Evolutionary conservation across 92 coral and sea anemone species (phyloP), one percentile per base, ranked within the genome.

Genomic region (Actinernus sp.): DNA sequence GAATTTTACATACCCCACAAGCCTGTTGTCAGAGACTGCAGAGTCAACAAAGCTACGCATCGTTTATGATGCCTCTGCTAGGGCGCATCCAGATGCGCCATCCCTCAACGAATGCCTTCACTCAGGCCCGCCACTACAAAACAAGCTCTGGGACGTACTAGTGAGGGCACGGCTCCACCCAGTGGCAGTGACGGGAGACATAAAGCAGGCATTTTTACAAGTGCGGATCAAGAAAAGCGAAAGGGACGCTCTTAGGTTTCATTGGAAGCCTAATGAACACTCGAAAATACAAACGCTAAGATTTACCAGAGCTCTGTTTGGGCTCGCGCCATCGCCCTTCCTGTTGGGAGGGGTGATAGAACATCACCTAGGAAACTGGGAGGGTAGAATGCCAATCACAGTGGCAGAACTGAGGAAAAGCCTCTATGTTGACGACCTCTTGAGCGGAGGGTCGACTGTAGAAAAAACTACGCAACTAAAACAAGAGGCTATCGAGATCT

Each of bases 351-450:
- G n/a, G n/a, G n/a, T n/a, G n/a, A n/a, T n/a, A n/a, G n/a, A n/a
- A n/a, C n/a, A n/a, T n/a, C n/a, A n/a, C n/a, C 75, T 82, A 31
- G 59, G 51, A 32, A 31, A 40, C 7, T 48, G 66, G 77, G 40
- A 63, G 46, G 28, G 68, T 9, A 37, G 68, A 26, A 37, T 46
- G 36, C 83, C 88, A 29, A 70, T 54, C 38, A 59, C 55, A 20
- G 79, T 55, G 18, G 22, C 51, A 24, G 73, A 54, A 41, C 43
- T 66, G 25, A 23, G 14, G 27, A 26, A 49, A 26, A 70, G 73
- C 58, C 65, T 79, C 48, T 86, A 86, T 41, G 88, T 86, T 0
- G 88, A 86, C 37, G 70, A 79, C 40, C 45, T 86, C n/a, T 52
- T 86, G 5, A 26, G 68, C 13, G 87, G 80, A 18, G 69, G 38